Evolutionary conservation across 1,140 invertebrate genomes (phyloP), one percentile per base, ranked within the genome.

Genomic region (Maniola jurtina): DNA sequence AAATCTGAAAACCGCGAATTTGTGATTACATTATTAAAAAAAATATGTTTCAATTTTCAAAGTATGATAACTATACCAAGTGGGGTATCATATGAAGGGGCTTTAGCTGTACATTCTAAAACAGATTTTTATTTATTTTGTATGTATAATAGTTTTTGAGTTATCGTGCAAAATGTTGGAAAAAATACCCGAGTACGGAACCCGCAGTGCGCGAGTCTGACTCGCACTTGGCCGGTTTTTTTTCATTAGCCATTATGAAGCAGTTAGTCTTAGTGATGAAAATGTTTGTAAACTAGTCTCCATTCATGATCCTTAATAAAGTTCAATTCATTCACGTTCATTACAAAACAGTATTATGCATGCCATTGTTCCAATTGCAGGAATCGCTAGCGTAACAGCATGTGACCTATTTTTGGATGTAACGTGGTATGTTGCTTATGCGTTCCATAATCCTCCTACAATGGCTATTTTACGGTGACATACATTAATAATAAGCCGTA

Each of bases 281-380:
- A 45, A 45, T n/a, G 42, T 45, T 45, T 45, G 42, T 45, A 45
- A 45, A 45, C 42, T 11, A 45, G 42, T n/a, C 42, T 35, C 45
- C 69, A 77, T 75, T 76, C 61, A 76, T 68, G 66, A 54, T 71
- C 71, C 65, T 70, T 72, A 45, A 75, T 71, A 75, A 66, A 56
- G 73, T 55, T 66, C 61, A 71, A 74, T 72, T 68, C 79, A 79
- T 79, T 77, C 65, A 77, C 64, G 72, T 65, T 74, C 59, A 73
- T 77, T 79, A 58, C 50, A 58, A 69, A 61, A 61, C 16, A 40
- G 42, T 15, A 61, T 52, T 45, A 60, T 47, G 45, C 61, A 61
- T 11, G 58, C 15, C 57, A 64, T 68, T 68, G 67, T 64, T 64
- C 54, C 62, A 64, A 25, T 64, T 47, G 40, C 68, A 68, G 63